Conservation (phyloP, 1,140 invertebrate genomes). For the Drosophila micromelanica region DNA sequence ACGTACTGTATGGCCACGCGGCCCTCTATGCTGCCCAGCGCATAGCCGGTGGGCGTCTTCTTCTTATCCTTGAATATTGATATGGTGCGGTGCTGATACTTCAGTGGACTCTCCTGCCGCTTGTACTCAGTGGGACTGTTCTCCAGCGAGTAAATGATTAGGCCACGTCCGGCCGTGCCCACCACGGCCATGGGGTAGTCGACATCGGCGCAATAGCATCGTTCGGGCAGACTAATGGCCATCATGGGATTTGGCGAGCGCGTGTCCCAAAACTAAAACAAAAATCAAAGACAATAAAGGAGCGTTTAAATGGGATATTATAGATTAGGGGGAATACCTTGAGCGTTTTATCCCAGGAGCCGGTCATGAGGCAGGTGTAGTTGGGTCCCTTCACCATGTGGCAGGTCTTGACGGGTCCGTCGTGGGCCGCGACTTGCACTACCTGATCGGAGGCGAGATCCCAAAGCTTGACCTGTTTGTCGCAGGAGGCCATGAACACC, state of each 20-base stretch:
- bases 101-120: slow-evolving; percentile 96
- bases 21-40: slow-evolving; percentile 97
- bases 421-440: slow-evolving; percentile 97
- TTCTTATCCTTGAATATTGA: slow-evolving; percentile 97
- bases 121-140: slow-evolving; percentile 97
- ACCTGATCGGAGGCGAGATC: slow-evolving; percentile 97
- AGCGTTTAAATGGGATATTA: too few species aligned
- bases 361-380: slow-evolving; percentile 99
- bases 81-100: slow-evolving; percentile 97
- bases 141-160: slow-evolving; percentile 98
- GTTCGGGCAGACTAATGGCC: slow-evolving; percentile 95
- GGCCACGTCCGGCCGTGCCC: slow-evolving; percentile 94
- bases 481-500: slow-evolving; percentile 98
- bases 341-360: slow-evolving; percentile 99
- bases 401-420: slow-evolving; percentile 97
- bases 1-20: slow-evolving; percentile 99
- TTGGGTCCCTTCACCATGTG: slow-evolving; percentile 98
- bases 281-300: not conserved
- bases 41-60: slow-evolving; percentile 90
- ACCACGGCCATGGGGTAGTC: slow-evolving; percentile 99
- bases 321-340: slow-evolving; percentile 86
- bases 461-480: slow-evolving; percentile 99
- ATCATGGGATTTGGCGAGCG: slow-evolving; percentile 94
- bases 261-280: slow-evolving; percentile 97
- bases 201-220: slow-evolving; percentile 99